These are phyloP conservation scores for Enteromius anoplus DNA, from an alignment of 2,797 vertebrate species.

Conservation along the genomic window DNA sequence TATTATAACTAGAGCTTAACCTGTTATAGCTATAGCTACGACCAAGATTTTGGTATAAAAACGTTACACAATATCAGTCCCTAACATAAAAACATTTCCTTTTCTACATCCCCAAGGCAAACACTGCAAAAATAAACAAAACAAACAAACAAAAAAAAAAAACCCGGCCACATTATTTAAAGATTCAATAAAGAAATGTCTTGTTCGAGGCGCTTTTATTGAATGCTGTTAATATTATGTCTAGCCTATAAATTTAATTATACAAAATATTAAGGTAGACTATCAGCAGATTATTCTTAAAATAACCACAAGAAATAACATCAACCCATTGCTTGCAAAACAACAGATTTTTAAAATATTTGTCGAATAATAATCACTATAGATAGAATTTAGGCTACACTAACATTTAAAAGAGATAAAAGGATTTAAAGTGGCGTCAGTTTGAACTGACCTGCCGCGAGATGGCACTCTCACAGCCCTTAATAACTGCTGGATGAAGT, in stretches of 20 bases:
- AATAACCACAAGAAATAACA: neutral
- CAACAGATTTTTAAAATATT: neutral
- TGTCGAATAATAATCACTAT: neutral
- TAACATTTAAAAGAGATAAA: neutral
- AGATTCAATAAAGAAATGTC: neutral
- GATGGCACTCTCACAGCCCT: constrained; percentile 65
- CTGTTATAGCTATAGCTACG: neutral
- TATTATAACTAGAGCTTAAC: neutral
- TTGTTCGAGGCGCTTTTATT: neutral
- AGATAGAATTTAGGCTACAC: neutral
- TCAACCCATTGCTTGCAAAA: neutral
- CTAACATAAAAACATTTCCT: neutral
- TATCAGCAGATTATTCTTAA: neutral
- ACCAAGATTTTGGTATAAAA: neutral
- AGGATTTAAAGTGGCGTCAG: neutral
- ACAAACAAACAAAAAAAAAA: no score
- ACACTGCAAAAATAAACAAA: neutral
- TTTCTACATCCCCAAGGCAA: neutral
- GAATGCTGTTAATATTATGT: neutral
- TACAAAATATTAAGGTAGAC: neutral
- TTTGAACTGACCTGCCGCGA: constrained; percentile 55
- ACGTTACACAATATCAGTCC: neutral
- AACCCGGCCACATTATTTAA: neutral
- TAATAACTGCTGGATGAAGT: constrained; percentile 12
- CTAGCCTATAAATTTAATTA: no score